A percentile compares a stretch with the other conserved stretches of the same genome.
Evolutionary conservation across 2,888 invertebrate genomes (phyloP).

Genomic region (Ditylenchus weischeri): DNA sequence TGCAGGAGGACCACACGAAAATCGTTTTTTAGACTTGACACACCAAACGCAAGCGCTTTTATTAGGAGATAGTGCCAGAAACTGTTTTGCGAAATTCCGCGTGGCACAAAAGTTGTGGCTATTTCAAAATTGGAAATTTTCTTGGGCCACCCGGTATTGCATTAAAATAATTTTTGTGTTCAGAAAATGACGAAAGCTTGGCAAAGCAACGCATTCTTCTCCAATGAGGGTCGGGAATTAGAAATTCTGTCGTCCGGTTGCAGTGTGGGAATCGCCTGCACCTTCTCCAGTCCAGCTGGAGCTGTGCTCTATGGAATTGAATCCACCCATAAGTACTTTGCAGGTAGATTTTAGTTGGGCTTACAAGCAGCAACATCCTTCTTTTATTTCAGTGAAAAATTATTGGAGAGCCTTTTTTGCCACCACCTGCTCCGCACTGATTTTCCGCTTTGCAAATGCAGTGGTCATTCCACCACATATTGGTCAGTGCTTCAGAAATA

Average conservation of each 20-base stretch:
- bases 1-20: too few relatives aligned
- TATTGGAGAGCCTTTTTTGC: conserved; percentile 98
- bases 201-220: conserved; percentile 41
- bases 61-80: too few relatives aligned
- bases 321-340: conserved; percentile 96
- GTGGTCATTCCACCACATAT: conserved; percentile 54
- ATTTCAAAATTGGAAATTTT: too few relatives aligned
- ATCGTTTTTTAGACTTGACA: too few relatives aligned
- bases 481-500: conserved; percentile 28
- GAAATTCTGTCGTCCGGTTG: conserved; percentile 46
- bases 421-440: conserved; percentile 90
- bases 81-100: too few relatives aligned
- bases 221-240: conserved; percentile 41
- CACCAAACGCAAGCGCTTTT: too few relatives aligned
- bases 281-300: conserved; percentile 94
- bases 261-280: conserved; percentile 70
- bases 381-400: conserved; percentile 73
- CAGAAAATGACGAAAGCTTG: conserved; percentile 76
- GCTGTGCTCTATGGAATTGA: conserved; percentile 83
- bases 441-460: conserved; percentile 71
- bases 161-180: too few relatives aligned
- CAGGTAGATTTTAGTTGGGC: too few relatives aligned
- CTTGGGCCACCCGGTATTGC: too few relatives aligned
- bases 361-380: too few relatives aligned
- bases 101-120: too few relatives aligned